A percentile compares a stretch with the other conserved stretches of the same genome.
These are phyloP conservation scores for Volucella inanis DNA, from an alignment of 2,888 invertebrate species.

Conservation along the genomic window DNA sequence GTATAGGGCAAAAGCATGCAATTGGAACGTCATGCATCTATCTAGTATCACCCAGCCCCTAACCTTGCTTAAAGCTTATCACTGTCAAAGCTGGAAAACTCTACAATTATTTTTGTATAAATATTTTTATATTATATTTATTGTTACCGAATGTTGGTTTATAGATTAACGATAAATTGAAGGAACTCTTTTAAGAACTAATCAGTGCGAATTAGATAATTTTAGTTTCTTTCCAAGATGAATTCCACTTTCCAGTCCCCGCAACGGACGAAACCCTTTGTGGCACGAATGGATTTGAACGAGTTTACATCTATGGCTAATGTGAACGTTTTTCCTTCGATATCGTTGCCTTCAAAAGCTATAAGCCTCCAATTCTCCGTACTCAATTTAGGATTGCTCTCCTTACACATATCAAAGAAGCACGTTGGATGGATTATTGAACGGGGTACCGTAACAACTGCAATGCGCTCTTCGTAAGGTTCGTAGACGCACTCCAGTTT, in stretches of 20 bases:
- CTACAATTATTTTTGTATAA: no score
- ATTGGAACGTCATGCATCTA: no score
- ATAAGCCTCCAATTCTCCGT: conserved; percentile 27
- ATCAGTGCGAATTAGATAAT: no score
- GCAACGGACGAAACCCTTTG: background rate
- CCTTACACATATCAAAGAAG: conserved; percentile 21
- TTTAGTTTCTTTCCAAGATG: background rate
- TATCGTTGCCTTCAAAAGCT: background rate
- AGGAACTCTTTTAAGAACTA: no score
- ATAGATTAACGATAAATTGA: no score
- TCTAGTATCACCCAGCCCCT: no score
- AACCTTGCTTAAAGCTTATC: no score
- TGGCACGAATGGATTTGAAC: background rate
- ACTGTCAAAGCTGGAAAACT: no score
- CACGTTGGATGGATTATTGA: conserved; percentile 31
- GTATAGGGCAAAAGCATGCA: no score
- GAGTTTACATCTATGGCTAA: conserved; percentile 17
- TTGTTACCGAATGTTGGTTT: no score
- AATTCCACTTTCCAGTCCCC: background rate
- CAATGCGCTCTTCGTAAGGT: background rate
- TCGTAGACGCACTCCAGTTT: background rate
- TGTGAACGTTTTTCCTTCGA: background rate
- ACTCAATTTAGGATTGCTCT: conserved; percentile 3
- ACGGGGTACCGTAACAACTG: background rate
- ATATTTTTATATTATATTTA: no score